Evolutionary conservation across 2,113 vertebrate genomes (phyloP).

Genomic region (Paradoxurus hermaphroditus): DNA sequence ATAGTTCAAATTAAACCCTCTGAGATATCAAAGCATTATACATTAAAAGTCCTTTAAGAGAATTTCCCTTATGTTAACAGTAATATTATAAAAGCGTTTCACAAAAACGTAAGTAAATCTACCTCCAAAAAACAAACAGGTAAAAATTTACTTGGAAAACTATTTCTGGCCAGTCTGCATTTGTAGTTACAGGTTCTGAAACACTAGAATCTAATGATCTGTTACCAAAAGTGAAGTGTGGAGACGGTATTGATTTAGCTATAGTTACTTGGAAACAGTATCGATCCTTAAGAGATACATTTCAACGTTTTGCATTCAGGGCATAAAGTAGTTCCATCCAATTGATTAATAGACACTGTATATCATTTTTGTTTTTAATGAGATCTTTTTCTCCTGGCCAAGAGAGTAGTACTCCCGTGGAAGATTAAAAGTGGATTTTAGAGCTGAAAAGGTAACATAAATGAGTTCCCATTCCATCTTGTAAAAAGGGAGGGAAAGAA

Average conservation of each 20-base stretch:
- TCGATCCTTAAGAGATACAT: constrained; percentile 82
- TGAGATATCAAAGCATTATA: constrained; percentile 6
- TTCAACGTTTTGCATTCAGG: constrained; percentile 68
- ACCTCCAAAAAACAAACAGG: constrained; percentile 48
- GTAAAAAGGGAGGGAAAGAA: not conserved
- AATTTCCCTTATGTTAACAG: constrained; percentile 22
- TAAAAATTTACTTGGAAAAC: constrained; percentile 71
- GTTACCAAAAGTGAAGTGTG: constrained; percentile 79
- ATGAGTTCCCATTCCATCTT: constrained; percentile 33
- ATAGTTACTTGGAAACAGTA: constrained; percentile 86
- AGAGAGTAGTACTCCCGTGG: constrained; percentile 55
- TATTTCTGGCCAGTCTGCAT: constrained; percentile 59
- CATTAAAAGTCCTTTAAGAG: not conserved
- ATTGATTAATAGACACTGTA: constrained; percentile 81
- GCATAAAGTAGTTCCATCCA: constrained; percentile 76
- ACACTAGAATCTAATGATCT: constrained; percentile 80
- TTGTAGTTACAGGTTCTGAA: constrained; percentile 76
- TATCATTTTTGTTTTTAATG: constrained; percentile 83
- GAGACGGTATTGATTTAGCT: constrained; percentile 83
- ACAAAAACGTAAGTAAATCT: constrained; percentile 42
- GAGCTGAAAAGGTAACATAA: constrained; percentile 50
- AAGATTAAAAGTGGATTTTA: constrained; percentile 71
- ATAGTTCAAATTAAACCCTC: not conserved
- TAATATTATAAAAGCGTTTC: constrained; percentile 8
- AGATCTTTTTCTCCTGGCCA: constrained; percentile 71